Conservation (phyloP, 2,888 invertebrate genomes). For the Phytoseiulus persimilis region DNA sequence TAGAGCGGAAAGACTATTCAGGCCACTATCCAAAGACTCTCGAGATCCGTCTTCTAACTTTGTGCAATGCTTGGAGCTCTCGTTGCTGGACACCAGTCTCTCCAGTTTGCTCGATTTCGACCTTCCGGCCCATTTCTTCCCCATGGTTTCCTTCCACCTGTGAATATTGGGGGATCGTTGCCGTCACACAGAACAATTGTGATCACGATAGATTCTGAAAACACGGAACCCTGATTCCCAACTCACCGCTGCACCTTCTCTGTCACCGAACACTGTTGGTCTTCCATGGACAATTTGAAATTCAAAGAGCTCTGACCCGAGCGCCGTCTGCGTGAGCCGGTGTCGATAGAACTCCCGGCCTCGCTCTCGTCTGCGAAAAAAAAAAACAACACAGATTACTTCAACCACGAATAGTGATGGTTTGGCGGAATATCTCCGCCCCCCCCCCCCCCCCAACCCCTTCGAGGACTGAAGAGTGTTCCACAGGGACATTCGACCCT, state of each 20-base stretch:
- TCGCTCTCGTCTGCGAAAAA: not conserved
- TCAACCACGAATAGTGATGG: not conserved
- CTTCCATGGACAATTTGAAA: conserved; percentile 1
- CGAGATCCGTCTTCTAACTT: not conserved
- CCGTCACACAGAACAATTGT: not conserved
- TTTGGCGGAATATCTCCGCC: too few relatives aligned
- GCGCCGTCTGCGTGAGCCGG: not conserved
- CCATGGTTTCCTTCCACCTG: conserved; percentile 15
- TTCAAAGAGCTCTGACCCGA: not conserved
- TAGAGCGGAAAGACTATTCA: not conserved
- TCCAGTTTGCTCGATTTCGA: not conserved
- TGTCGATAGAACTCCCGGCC: not conserved
- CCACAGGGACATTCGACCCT: not conserved
- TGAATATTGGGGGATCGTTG: too few relatives aligned
- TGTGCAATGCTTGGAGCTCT: not conserved
- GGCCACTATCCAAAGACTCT: conserved; percentile 16
- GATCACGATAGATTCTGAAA: too few relatives aligned
- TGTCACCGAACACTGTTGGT: not conserved
- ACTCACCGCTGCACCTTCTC: conserved; percentile 31
- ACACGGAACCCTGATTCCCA: not conserved
- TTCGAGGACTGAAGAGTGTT: too few relatives aligned
- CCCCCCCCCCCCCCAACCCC: too few relatives aligned
- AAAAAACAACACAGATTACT: not conserved
- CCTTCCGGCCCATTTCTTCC: not conserved
- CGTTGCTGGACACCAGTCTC: not conserved